Conservation (phyloP, 2,113 vertebrate species). For the Oophaga pumilio region DNA sequence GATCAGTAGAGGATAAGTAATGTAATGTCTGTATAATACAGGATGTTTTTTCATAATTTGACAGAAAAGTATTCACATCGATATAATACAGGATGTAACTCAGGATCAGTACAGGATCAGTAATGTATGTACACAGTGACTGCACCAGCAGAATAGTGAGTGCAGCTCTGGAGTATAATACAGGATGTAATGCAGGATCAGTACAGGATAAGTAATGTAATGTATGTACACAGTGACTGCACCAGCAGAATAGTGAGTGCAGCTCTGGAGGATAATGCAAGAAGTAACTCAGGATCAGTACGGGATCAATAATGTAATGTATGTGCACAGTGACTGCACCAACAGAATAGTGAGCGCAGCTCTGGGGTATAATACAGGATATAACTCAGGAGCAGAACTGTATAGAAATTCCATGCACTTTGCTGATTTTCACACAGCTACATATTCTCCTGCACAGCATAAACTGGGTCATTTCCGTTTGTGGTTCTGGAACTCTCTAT, state of each 20-base stretch:
- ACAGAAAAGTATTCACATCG: too few relatives aligned
- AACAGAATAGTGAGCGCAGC: background rate
- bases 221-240: constrained; percentile 2
- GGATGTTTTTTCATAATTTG: too few relatives aligned
- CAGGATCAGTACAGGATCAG: background rate
- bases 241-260: constrained; percentile 11
- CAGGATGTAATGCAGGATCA: background rate
- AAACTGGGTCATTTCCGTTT: background rate
- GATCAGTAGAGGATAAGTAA: background rate
- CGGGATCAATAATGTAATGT: constrained; percentile 12
- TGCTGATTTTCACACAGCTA: background rate
- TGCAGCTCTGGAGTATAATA: constrained; percentile 5
- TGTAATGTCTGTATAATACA: background rate
- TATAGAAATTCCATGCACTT: background rate
- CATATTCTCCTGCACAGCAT: background rate
- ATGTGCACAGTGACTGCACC: constrained; percentile 1
- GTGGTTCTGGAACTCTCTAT: background rate
- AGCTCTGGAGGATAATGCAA: background rate
- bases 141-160: background rate
- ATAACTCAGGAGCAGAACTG: background rate
- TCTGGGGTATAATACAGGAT: background rate
- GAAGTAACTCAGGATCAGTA: background rate
- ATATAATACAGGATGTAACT: background rate
- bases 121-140: constrained; percentile 15
- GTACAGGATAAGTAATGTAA: constrained; percentile 9